These are phyloP conservation scores for Eupithecia inturbata DNA, from an alignment of 2,888 invertebrate species.

Conservation along the genomic window DNA sequence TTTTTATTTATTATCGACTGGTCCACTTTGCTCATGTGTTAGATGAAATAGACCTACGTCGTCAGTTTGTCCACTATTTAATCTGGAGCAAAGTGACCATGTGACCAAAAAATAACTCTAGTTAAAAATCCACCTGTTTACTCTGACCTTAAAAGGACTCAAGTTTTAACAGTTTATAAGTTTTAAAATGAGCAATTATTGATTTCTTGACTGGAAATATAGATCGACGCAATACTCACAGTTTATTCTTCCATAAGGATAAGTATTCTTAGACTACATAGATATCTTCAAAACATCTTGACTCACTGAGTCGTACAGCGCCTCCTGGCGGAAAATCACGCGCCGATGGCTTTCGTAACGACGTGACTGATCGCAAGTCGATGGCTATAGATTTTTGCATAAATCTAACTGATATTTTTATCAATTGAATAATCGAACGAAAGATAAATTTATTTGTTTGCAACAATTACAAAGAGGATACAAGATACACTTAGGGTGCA, in stretches of 20 bases:
- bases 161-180: too few relatives aligned
- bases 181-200: too few relatives aligned
- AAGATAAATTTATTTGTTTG: background rate
- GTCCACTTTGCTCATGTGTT: too few relatives aligned
- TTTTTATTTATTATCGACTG: too few relatives aligned
- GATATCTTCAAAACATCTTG: background rate
- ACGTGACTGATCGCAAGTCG: background rate
- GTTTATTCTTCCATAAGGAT: background rate
- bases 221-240: background rate
- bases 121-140: too few relatives aligned
- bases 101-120: too few relatives aligned
- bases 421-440: background rate
- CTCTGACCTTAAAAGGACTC: too few relatives aligned
- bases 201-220: background rate
- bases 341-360: conserved; percentile 1
- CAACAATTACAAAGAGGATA: too few relatives aligned
- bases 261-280: background rate
- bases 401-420: background rate
- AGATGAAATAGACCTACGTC: too few relatives aligned
- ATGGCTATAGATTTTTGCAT: background rate
- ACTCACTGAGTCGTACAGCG: background rate
- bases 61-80: too few relatives aligned
- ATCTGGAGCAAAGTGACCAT: too few relatives aligned
- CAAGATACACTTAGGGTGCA: too few relatives aligned
- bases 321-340: conserved; percentile 3